These are phyloP conservation scores for Melanotaenia trifasciata DNA, from an alignment of 2,797 vertebrate species.

Conservation along the genomic window DNA sequence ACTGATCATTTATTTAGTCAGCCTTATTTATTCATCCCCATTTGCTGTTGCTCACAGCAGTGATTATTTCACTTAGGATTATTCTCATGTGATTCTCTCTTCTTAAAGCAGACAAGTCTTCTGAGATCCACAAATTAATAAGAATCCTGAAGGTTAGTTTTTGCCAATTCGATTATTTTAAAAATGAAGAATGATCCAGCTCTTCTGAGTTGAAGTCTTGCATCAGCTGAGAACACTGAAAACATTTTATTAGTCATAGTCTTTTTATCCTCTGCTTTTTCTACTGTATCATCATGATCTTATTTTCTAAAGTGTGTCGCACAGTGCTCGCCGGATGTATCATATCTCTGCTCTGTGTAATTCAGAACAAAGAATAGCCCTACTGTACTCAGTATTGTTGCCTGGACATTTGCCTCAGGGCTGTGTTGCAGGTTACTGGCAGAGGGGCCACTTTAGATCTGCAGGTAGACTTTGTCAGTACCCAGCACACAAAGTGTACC, in stretches of 20 bases:
- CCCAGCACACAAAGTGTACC: slow-evolving; percentile 31
- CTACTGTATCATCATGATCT: slow-evolving; percentile 16
- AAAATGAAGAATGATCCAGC: slow-evolving; percentile 25
- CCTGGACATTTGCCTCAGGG: slow-evolving; percentile 30
- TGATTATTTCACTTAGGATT: slow-evolving; percentile 77
- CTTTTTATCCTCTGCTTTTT: slow-evolving; percentile 33
- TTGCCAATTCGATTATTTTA: slow-evolving; percentile 45
- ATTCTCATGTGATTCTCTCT: slow-evolving; percentile 67
- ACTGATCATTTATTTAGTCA: slow-evolving; percentile 84
- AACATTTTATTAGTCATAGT: slow-evolving; percentile 26
- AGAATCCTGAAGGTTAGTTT: slow-evolving; percentile 38
- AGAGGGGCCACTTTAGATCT: slow-evolving; percentile 32
- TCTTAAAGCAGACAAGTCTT: slow-evolving; percentile 59
- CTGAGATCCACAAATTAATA: slow-evolving; percentile 53
- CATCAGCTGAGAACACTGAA: slow-evolving; percentile 4
- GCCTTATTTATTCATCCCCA: slow-evolving; percentile 81
- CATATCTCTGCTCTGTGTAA: slow-evolving; percentile 41
- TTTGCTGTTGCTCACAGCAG: slow-evolving; percentile 75
- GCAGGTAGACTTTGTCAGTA: slow-evolving; percentile 48
- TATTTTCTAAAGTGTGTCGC: slow-evolving; percentile 30
- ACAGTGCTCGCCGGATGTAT: slow-evolving; percentile 29
- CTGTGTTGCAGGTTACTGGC: slow-evolving; percentile 39
- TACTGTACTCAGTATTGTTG: slow-evolving; percentile 26
- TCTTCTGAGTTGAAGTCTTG: slow-evolving; percentile 17
- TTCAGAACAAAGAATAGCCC: slow-evolving; percentile 40